These are phyloP conservation scores for Nibea coibor DNA, from an alignment of 2,113 vertebrate genomes.

Conservation along the genomic window DNA sequence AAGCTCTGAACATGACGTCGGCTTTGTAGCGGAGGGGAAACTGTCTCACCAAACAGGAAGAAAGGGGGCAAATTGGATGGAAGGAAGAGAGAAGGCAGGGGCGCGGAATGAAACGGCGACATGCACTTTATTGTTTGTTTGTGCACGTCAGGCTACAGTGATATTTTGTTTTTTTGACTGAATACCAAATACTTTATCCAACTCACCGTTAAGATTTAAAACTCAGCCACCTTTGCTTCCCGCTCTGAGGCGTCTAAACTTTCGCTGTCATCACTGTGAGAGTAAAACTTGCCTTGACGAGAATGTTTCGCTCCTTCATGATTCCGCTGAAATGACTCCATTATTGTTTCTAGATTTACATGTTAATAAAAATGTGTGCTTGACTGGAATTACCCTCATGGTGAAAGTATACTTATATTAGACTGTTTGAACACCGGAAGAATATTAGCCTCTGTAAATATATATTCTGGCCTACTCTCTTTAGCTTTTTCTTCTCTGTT, in stretches of 20 bases:
- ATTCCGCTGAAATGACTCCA: conserved; percentile 3
- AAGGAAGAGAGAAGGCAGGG: conserved; percentile 56
- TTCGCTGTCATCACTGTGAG: conserved; percentile 33
- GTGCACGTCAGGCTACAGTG: conserved; percentile 36
- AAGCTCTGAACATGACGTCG: conserved; percentile 80
- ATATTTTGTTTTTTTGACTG: conserved; percentile 57
- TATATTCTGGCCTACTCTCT: not conserved
- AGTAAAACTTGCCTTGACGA: conserved; percentile 17
- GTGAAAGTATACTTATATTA: not conserved
- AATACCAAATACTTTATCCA: conserved; percentile 32
- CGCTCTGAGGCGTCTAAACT: conserved; percentile 40
- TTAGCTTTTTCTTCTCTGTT: not conserved
- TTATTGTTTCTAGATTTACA: not conserved
- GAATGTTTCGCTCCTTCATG: conserved; percentile 3
- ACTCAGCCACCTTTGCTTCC: conserved; percentile 19
- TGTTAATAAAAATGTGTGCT: not conserved
- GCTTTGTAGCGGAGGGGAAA: conserved; percentile 69
- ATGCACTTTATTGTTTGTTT: conserved; percentile 68
- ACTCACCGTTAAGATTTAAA: conserved; percentile 10
- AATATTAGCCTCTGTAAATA: not conserved
- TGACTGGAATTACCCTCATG: not conserved
- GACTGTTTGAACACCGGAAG: not conserved
- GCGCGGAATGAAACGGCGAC: conserved; percentile 48
- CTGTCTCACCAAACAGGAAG: conserved; percentile 64
- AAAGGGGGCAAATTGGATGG: conserved; percentile 74